Evolutionary conservation across 2,797 vertebrate genomes (phyloP), one percentile per base, ranked within the genome.

Genomic region (Schizothorax lantsangensis): DNA sequence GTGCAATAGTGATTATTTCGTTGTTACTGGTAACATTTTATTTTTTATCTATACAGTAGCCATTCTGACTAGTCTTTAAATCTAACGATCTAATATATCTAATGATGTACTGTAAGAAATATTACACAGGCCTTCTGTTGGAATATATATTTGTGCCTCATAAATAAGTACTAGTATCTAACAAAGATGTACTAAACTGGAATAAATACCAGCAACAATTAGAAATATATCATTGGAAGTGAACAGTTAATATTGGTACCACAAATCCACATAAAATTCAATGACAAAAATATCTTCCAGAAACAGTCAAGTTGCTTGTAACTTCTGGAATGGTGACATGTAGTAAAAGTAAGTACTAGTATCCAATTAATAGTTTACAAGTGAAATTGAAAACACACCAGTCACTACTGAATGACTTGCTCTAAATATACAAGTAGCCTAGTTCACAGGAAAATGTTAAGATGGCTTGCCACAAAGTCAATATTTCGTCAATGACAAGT

Each of bases 371-470:
- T 8, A 57, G 30, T 38, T 78, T 38, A 38, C 74, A 23, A 6
- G 49, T 36, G 19, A 33, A 49, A 49, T 26, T 5, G 8, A 74
- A 49, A 30, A 19, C 2, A 75, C 47, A 30, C n/a, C 8, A 54
- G 30, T 14, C 49, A 54, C 30, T n/a, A n/a, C 52, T 23, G 6
- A 73, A 73, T 38, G 9, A 68, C 15, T 68, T 68, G 17, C 30
- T 19, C 1, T 36, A 19, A 68, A 36, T 68, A 68, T 19, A 33
- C 11, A 33, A 6, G 30, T 30, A 10, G 75, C 5, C 9, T 62
- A 45, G 59, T n/a, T 59, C 10, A 12, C 14, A 38, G 38, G 8
- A 3, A 82, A 81, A 81, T 64, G 81, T 84, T 79, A 72, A 69
- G 26, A 1, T n/a, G 45, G 40, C 84, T 71, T 36, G 45, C 80